Conservation (phyloP, 92 coral and sea anemone genomes). For the Diadumene lineata region DNA sequence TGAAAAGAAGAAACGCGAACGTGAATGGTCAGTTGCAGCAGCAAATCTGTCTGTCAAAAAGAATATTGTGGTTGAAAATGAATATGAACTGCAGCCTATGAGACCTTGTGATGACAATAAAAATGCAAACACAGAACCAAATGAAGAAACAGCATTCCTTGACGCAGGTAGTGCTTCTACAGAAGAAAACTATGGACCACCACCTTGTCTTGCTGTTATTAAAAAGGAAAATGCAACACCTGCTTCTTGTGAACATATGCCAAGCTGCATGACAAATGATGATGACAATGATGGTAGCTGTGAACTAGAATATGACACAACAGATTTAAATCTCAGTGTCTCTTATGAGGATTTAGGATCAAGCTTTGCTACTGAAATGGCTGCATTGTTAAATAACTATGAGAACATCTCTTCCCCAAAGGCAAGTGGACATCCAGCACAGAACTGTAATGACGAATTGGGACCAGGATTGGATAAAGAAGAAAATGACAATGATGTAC, state of each 20-base stretch:
- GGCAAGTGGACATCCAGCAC: too few relatives aligned
- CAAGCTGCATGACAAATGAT: neutral
- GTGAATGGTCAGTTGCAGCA: conserved; percentile 30
- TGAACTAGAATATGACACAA: conserved; percentile 52
- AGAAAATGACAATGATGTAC: neutral
- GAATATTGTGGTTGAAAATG: conserved; percentile 18
- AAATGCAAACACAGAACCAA: conserved; percentile 40
- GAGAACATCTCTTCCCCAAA: conserved; percentile 7
- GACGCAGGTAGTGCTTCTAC: conserved; percentile 32
- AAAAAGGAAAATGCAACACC: neutral
- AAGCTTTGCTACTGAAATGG: conserved; percentile 83
- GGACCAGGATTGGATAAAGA: neutral
- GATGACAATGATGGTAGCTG: conserved; percentile 7
- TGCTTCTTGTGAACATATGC: too few relatives aligned
- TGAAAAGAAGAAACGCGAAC: conserved; percentile 53
- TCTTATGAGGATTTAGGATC: conserved; percentile 64
- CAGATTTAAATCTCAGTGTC: conserved; percentile 51
- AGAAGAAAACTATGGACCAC: neutral
- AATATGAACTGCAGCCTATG: conserved; percentile 35
- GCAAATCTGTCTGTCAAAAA: conserved; percentile 18
- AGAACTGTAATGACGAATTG: neutral
- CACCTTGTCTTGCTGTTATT: neutral
- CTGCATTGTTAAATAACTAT: conserved; percentile 59
- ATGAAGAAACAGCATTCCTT: conserved; percentile 30
- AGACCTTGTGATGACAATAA: conserved; percentile 5